Base-by-base conservation (phyloP, 2,888 invertebrate genomes). In the Neria commutata region DNA sequence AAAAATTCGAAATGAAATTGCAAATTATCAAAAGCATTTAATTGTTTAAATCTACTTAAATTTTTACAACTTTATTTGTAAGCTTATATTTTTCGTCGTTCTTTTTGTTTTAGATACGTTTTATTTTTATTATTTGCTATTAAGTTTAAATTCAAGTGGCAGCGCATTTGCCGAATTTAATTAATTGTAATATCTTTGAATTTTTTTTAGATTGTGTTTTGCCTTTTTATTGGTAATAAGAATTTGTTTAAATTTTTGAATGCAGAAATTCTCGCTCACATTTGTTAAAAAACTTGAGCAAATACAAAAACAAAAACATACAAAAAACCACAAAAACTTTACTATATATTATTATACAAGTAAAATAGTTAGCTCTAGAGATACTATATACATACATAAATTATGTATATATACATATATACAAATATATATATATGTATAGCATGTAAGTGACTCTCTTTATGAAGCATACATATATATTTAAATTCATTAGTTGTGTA, bases 1-100 rank as follows among this genome's bases (percentile, higher is more conserved):
- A 71, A 71, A 14, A 17, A 42, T 21, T 21, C n/a, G n/a, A 21
- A 42, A 8, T 14, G 17, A 19, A 21, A 5, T 42, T 42, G 17
- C 2, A 42, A 42, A 42, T n/a, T n/a, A 42, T 37, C n/a, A n/a
- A 37, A 37, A 37, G 8, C n/a, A n/a, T 42, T n/a, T 21, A 19
- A 42, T 5, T 21, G 17, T 42, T 42, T 42, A 42, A 42, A 29
- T 29, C 11, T 6, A 29, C 29, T 29, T 6, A 11, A 29, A 29
- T 29, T 42, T 42, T 21, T 19, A 37, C 8, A 37, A 37, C 29
- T 8, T 29, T 29, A 29, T 29, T 29, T 29, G n/a, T 21, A 19
- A 42, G 21, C 8, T 8, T 42, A 42, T 42, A 42, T 37, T 37
- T 37, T 37, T 37, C 8, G 8, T 37, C 8, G n/a, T 37, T 10